Evolutionary conservation across 2,888 invertebrate species (phyloP), one percentile per base, ranked within the genome.

Genomic region (Mesoligia furuncula): DNA sequence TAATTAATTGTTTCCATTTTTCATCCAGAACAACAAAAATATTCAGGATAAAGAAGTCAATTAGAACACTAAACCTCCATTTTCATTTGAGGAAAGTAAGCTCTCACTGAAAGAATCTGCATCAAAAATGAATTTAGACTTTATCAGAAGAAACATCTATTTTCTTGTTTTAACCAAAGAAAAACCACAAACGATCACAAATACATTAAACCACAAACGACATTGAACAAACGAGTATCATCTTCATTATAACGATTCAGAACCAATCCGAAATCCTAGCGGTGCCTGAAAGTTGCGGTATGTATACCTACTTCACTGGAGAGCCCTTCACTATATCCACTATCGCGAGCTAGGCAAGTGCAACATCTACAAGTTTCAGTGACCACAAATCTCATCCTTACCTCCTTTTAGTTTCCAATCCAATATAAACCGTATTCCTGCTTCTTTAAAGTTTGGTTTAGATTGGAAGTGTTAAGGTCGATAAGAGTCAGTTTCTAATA

Each of bases 281-380:
- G 79, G 85, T 87, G 86, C 88, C 86, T 84, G 90, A 89, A 87
- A 88, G 88, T 90, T 91, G 90, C 89, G 91, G 91, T 90, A 91
- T 91, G 90, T 90, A 91, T 89, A 88, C 88, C 90, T 89, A 89
- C 91, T 93, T 85, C 86, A 91, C 84, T 89, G 80, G 80, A 94
- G 92, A 78, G 89, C 90, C 81, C 94, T 94, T 84, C 79, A 90
- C 91, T 92, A 91, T 92, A 93, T 92, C 93, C 92, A 91, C 92
- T 91, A 90, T 90, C 88, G 88, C 87, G 88, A 87, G 91, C 87
- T 89, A 90, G 90, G 88, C 89, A 87, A 93, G 90, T 93, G 93
- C 93, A 93, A 89, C 92, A 91, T 93, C 91, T 88, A 91, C 90
- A 87, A 81, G 87, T 87, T 76, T 69, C 57, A 27, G 17, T 48